Percentiles rank a stretch among this genome's conserved stretches.
Evolutionary conservation across 2,797 vertebrate species (phyloP).

Genomic region (Sebastiscus albofasciatus): DNA sequence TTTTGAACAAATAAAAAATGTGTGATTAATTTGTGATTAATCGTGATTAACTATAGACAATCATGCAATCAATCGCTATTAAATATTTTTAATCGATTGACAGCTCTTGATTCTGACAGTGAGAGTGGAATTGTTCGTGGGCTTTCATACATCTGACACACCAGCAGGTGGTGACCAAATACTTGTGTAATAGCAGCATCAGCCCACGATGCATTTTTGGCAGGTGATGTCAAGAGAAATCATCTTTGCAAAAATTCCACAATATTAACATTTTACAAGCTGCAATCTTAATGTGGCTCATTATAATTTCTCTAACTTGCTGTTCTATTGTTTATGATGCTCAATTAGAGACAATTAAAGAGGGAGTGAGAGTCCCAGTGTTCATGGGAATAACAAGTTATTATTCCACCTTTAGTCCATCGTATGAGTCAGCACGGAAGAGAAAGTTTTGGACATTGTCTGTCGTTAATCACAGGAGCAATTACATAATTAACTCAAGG

Average conservation of each 20-base stretch:
- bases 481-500: conserved; percentile 13
- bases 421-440: neutral
- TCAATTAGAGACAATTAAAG: neutral
- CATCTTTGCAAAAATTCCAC: neutral
- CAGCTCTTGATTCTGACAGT: neutral
- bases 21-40: no score
- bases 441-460: neutral
- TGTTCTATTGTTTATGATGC: neutral
- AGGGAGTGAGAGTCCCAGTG: neutral
- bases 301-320: neutral
- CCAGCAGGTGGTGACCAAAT: conserved; percentile 72
- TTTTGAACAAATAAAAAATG: no score
- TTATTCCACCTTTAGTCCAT: neutral
- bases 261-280: conserved; percentile 6
- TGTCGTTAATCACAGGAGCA: conserved; percentile 6
- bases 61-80: no score
- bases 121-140: neutral
- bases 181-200: neutral
- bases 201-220: neutral
- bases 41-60: no score
- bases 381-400: neutral
- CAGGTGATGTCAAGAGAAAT: neutral
- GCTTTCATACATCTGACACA: conserved; percentile 20
- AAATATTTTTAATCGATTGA: no score
- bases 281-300: neutral